A percentile compares a stretch with the other conserved stretches of the same genome.
phyloP scores from a whole-genome alignment of 2,888 invertebrate species.

The Drosophila dives region DNA sequence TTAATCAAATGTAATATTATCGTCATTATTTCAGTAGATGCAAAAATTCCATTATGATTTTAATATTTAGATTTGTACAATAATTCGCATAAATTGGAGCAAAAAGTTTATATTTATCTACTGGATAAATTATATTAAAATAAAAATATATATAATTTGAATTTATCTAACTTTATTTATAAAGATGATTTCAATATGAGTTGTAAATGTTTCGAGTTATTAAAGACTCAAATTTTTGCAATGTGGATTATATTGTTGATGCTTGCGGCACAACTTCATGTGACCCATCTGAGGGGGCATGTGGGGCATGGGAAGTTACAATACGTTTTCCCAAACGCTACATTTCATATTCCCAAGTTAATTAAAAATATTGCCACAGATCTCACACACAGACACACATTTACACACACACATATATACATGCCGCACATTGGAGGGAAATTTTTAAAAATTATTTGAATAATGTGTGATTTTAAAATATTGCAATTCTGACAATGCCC shows the following conservation, averaged over 20 bases:
- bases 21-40: too few species aligned
- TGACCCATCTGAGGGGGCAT: neutral
- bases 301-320: constrained; percentile 5
- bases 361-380: constrained; percentile 75
- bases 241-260: constrained; percentile 11
- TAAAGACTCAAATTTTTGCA: neutral
- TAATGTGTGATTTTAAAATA: constrained; percentile 83
- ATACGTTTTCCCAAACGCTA: constrained; percentile 42
- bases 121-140: too few species aligned
- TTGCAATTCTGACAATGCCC: constrained; percentile 44
- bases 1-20: too few species aligned
- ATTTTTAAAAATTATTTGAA: constrained; percentile 81
- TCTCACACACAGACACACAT: constrained; percentile 11
- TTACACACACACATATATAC: neutral
- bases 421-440: constrained; percentile 38
- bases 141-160: too few species aligned
- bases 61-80: too few species aligned
- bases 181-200: too few species aligned
- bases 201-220: neutral
- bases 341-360: constrained; percentile 78
- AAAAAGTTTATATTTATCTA: too few species aligned
- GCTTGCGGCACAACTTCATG: neutral
- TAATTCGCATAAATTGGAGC: too few species aligned
- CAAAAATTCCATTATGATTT: too few species aligned
- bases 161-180: too few species aligned